Evolutionary conservation across 2,888 invertebrate genomes (phyloP).

Genomic region (Geotrupes spiniger): DNA sequence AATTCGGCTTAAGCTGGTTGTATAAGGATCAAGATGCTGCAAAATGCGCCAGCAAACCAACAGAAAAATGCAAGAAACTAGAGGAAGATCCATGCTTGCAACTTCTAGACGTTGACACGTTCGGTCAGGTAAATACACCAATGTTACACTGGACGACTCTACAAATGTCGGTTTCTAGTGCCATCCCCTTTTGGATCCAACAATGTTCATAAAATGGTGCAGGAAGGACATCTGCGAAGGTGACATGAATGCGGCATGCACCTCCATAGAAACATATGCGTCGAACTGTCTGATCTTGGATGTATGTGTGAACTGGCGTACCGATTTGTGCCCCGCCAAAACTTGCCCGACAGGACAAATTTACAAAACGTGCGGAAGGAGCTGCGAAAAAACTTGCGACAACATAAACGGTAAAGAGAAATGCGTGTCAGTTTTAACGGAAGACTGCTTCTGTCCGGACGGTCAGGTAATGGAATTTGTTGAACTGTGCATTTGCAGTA

Average conservation of each 20-base stretch:
- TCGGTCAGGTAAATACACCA: slow-evolving; percentile 51
- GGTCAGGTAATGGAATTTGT: slow-evolving; percentile 66
- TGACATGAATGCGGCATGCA: slow-evolving; percentile 60
- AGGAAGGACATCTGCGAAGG: slow-evolving; percentile 63
- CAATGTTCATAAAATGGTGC: slow-evolving; percentile 66
- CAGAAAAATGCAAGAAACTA: slow-evolving; percentile 49
- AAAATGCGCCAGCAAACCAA: slow-evolving; percentile 42
- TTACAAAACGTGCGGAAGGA: slow-evolving; percentile 58
- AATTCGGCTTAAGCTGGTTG: slow-evolving; percentile 59
- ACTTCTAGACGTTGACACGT: slow-evolving; percentile 56
- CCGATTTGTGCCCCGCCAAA: slow-evolving; percentile 62
- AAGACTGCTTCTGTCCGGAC: slow-evolving; percentile 83
- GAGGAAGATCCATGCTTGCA: slow-evolving; percentile 66
- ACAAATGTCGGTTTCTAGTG: slow-evolving; percentile 57
- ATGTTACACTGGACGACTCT: neutral
- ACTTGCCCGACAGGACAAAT: slow-evolving; percentile 55
- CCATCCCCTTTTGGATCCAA: slow-evolving; percentile 69
- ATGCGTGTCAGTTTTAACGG: slow-evolving; percentile 49
- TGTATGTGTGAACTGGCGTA: slow-evolving; percentile 74
- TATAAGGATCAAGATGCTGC: slow-evolving; percentile 43
- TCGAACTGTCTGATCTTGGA: slow-evolving; percentile 67
- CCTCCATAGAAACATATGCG: slow-evolving; percentile 69
- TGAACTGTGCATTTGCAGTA: no score
- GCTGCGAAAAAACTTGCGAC: slow-evolving; percentile 66
- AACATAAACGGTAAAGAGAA: slow-evolving; percentile 52